Base-by-base conservation (phyloP, 2,797 vertebrate genomes). In the Syncerus caffer region DNA sequence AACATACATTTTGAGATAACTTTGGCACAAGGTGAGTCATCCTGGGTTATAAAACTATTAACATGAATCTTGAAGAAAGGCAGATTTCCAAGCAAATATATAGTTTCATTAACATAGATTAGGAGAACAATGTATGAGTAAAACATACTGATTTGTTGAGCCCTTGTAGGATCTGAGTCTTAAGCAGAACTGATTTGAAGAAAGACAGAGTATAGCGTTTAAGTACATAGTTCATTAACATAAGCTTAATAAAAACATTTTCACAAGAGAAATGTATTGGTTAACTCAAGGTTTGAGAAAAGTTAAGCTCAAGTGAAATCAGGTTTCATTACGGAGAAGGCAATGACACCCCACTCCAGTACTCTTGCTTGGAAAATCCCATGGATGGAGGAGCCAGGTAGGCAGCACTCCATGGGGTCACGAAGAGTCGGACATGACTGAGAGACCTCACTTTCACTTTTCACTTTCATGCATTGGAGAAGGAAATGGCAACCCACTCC, bases 401-500 rank as follows among this genome's bases (percentile, higher is more conserved):
- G 6, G 14, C 29, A 2, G 14, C 60, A 62, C 27, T 67, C n/a
- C n/a, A 11, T 11, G 64, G 17, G 4, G 9, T 67, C 0, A 0
- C 0, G 8, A 67, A 67, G 64, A 67, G 64, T 19, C 17, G 0
- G 4, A 34, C 16, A 21, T 3, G n/a, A 34, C n/a, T 67, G 17
- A 67, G n/a, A 1, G 1, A 67, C n/a, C 34, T 67, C 4, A 34
- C n/a, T 34, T 67, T 19, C 16, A 19, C 4, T 31, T 34, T 34
- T 34, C n/a, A 67, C n/a, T 67, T 16, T 67, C 8, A 19, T 19
- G 8, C n/a, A 19, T 21, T 67, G 64, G 4, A 67, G 64, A 67
- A 21, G 64, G 8, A 67, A 34, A 67, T 21, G n/a, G 58, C 58
- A 62, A 62, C 13, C 27, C 58, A 62, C 6, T 60, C 29, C 60